Evolutionary conservation across 2,113 vertebrate species (phyloP).

Genomic region (Acanthochromis polyacanthus): DNA sequence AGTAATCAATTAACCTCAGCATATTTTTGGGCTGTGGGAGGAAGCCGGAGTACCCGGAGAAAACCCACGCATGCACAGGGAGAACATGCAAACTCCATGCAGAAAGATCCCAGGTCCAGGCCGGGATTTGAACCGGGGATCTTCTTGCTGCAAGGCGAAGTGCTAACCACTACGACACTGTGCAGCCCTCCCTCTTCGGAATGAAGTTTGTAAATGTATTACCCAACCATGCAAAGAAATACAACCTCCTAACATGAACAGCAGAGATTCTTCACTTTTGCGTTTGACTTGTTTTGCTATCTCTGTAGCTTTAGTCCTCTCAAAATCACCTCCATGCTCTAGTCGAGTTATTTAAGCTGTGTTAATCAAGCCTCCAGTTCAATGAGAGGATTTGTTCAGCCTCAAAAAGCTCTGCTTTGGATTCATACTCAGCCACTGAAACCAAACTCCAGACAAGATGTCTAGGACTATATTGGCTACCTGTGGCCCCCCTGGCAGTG

Average conservation of each 20-base stretch:
- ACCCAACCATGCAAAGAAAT: not conserved
- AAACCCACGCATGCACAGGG: too few species aligned
- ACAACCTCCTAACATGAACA: not conserved
- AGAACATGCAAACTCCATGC: too few species aligned
- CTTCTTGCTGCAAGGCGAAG: too few species aligned
- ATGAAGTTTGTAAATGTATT: not conserved
- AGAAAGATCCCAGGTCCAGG: too few species aligned
- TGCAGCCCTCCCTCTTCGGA: not conserved
- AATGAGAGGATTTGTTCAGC: constrained; percentile 62
- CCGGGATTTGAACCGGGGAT: too few species aligned
- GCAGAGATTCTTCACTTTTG: constrained; percentile 13
- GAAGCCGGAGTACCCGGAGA: too few species aligned
- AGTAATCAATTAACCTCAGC: too few species aligned
- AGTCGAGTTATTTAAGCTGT: constrained; percentile 27
- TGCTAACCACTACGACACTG: too few species aligned
- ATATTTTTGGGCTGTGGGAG: too few species aligned
- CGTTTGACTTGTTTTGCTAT: not conserved
- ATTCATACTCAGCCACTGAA: constrained; percentile 45
- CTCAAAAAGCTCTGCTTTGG: constrained; percentile 49
- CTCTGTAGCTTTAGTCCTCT: constrained; percentile 28
- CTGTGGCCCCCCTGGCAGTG: constrained; percentile 10
- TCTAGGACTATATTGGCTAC: constrained; percentile 40
- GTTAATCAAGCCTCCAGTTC: constrained; percentile 30
- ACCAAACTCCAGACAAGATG: constrained; percentile 33
- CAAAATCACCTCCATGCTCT: not conserved